Base-by-base conservation (phyloP, 1,140 invertebrate species). In the Dolichoris vasculosae region DNA sequence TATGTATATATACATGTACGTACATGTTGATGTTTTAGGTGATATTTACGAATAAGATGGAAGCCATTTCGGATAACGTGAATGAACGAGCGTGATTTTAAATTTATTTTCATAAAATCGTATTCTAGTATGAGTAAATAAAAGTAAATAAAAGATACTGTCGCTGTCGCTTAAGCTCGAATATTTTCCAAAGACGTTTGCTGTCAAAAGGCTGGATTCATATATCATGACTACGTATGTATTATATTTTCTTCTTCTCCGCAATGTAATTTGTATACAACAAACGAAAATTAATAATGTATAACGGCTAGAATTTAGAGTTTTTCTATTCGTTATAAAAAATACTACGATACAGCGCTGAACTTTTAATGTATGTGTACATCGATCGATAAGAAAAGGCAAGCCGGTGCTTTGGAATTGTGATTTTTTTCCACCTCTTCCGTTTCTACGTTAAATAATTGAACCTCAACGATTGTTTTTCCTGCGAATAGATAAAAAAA, bases 21-120 rank as follows among this genome's bases (percentile, higher is more conserved):
- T 88, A 86, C 87, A 89, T 80, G 87, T 90, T 76, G 84, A 75
- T 84, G 82, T 87, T 85, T 79, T 79, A 69, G 76, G 40, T 84
- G 73, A 84, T 84, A 84, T 69, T 84, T 78, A 32, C 73, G 40
- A 48, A 78, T 69, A 59, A 40, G 35, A 63, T 26, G 40, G 32
- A 64, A 71, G 83, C 59, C 73, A 67, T 77, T 67, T 67, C 35
- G n/a, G 35, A 67, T 43, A 59, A n/a, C 43, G 40, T 43, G 8
- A 43, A 59, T 43, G n/a, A 63, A 30, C 0, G 71, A 83, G 40
- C 38, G 55, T 48, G 9, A 83, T 83, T 59, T 63, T 11, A 30
- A 40, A 69, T 84, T 35, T 17, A 83, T 76, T 83, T 67, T 83
- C 38, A 30, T 51, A n/a, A 76, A 83, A 81, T 43, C 40, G 40